Conservation (phyloP, 2,888 invertebrate genomes). For the Apamea monoglypha region DNA sequence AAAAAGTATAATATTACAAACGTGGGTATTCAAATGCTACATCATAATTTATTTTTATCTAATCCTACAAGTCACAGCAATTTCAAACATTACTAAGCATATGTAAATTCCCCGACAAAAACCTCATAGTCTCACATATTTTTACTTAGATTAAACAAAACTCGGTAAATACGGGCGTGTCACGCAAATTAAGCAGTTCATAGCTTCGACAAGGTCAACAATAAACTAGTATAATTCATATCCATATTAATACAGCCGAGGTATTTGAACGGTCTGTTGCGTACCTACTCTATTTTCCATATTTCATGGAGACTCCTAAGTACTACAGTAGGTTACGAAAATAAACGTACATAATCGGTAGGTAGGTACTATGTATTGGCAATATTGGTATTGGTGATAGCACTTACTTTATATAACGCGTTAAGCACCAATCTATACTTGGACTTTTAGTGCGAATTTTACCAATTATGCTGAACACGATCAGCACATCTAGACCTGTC, state of each 20-base stretch:
- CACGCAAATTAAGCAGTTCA: constrained; percentile 55
- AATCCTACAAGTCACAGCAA: constrained; percentile 2
- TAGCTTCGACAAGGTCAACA: constrained; percentile 55
- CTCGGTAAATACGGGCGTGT: constrained; percentile 52
- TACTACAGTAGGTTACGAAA: neutral
- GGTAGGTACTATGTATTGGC: neutral
- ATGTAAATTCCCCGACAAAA: constrained; percentile 26
- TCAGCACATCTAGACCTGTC: neutral
- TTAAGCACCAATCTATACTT: neutral
- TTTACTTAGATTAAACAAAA: constrained; percentile 49
- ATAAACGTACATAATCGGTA: neutral
- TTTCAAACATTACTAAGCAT: constrained; percentile 14
- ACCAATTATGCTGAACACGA: neutral
- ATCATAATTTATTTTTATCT: neutral
- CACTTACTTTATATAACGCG: neutral
- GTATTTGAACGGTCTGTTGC: constrained; percentile 34
- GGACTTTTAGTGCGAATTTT: neutral
- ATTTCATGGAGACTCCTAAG: neutral
- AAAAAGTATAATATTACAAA: neutral
- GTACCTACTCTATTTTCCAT: constrained; percentile 32
- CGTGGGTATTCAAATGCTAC: neutral
- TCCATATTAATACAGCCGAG: constrained; percentile 17
- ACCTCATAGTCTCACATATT: constrained; percentile 26
- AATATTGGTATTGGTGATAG: neutral
- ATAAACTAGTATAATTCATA: constrained; percentile 50